Evolutionary conservation across 2,113 vertebrate species (phyloP).

Genomic region (Corythornis cristatus): DNA sequence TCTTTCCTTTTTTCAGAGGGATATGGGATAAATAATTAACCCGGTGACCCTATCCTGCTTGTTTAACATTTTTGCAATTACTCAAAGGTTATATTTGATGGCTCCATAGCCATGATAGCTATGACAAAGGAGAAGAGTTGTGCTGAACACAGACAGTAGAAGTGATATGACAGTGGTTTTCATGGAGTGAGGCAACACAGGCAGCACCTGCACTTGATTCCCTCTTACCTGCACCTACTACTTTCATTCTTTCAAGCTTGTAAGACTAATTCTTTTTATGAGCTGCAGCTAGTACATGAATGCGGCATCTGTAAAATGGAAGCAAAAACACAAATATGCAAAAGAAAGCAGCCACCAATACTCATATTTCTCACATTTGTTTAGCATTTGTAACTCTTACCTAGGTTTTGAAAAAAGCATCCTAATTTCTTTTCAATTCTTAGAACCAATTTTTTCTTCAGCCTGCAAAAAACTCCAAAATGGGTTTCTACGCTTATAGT

Average conservation of each 20-base stretch:
- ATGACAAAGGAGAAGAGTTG: background rate
- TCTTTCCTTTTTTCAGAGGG: background rate
- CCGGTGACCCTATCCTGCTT: background rate
- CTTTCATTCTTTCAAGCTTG: background rate
- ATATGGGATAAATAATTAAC: background rate
- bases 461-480: background rate
- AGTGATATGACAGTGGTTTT: background rate
- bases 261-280: background rate
- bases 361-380: background rate
- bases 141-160: background rate
- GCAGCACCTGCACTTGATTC: background rate
- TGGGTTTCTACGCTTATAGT: background rate
- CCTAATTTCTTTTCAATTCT: background rate
- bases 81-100: background rate
- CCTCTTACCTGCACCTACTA: background rate
- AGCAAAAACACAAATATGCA: background rate
- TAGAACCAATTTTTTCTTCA: background rate
- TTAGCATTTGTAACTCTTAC: background rate
- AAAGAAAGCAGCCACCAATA: background rate
- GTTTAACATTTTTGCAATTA: background rate
- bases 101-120: background rate
- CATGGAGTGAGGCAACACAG: background rate
- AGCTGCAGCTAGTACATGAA: background rate
- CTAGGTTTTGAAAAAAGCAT: background rate
- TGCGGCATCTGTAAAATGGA: background rate